Evolutionary conservation across 2,797 vertebrate genomes (phyloP), one percentile per base, ranked within the genome.

Genomic region (Myotis planiceps): DNA sequence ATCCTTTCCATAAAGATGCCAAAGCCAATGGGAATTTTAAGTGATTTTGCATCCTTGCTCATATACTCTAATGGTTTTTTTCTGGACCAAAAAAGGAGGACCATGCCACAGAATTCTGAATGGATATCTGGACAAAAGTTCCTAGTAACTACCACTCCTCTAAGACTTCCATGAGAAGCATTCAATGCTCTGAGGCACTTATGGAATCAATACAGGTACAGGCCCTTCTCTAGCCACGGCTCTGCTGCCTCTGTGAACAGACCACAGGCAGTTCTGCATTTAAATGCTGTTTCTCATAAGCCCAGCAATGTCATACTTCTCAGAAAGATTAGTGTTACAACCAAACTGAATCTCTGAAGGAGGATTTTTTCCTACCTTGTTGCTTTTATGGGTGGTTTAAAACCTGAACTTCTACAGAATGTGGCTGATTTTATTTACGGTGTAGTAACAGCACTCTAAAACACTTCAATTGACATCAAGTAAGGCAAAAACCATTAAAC

Each of bases 1-100:
- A 63, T 13, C 47, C 49, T 51, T 25, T 42, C 66, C 91, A 58
- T 53, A 75, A 88, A 93, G 49, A 81, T 76, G 71, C 71, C 83
- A 82, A 86, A 81, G 37, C 32, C 58, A 76, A 16, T 0, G 25
- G 78, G 78, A 68, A 45, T 69, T 72, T 45, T 63, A 63, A 68
- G 63, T 29, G 53, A 60, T 34, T 63, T 15, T 55, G 66, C 5
- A 49, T 2, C 12, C 9, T 71, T 74, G 29, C 25, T 84, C 29
- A 49, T 0, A 4, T 60, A 13, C 27, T 42, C 88, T 51, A 51
- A 47, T 34, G 85, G 71, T 85, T 88, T 60, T 71, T 23, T 25
- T 39, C 74, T 27, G 65, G 45, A 42, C 9, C 72, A 47, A 72
- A 92, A 78, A 60, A 71, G 7, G 68, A 23, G 80, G 65, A 29